Percentiles rank a stretch among this genome's conserved stretches.
phyloP scores from a whole-genome alignment of 1,140 invertebrate genomes.

The Diploscapter pachys region DNA sequence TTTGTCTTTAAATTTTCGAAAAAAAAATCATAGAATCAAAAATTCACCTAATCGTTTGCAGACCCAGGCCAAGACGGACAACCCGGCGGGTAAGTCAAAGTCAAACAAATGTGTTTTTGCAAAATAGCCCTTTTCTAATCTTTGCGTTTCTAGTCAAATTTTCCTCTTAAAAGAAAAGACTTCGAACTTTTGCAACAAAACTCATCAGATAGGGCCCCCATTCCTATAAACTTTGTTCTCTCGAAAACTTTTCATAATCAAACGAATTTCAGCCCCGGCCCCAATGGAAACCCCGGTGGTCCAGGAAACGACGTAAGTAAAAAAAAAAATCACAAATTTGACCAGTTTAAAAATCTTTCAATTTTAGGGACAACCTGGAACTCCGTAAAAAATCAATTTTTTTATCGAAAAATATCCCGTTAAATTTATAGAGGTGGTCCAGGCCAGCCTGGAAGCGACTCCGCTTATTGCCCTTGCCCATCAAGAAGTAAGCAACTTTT shows the following conservation, averaged over 20 bases:
- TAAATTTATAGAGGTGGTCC: no score
- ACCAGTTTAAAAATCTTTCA: conserved; percentile 12
- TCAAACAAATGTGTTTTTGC: conserved; percentile 8
- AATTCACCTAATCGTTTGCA: conserved; percentile 10
- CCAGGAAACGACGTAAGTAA: conserved; percentile 15
- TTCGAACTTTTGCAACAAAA: no score
- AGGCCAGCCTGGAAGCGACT: conserved; percentile 11
- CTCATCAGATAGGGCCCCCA: no score
- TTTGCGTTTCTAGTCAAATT: conserved; percentile 5
- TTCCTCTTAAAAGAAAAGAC: no score
- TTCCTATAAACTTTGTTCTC: no score
- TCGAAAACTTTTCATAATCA: no score
- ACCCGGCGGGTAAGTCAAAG: conserved; percentile 12
- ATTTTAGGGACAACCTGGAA: conserved; percentile 17
- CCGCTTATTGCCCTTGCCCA: conserved; percentile 23
- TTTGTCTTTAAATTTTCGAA: conserved; percentile 8
- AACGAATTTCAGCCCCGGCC: neutral
- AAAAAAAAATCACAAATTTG: conserved; percentile 14
- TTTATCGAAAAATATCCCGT: no score
- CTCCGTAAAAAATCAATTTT: conserved; percentile 3
- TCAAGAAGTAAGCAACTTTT: neutral
- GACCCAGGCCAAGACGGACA: conserved; percentile 20
- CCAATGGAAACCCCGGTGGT: conserved; percentile 10
- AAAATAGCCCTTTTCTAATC: conserved; percentile 6
- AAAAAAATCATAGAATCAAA: conserved; percentile 7